These are phyloP conservation scores for Tinea trinotella DNA, from an alignment of 2,888 invertebrate species.

Conservation along the genomic window DNA sequence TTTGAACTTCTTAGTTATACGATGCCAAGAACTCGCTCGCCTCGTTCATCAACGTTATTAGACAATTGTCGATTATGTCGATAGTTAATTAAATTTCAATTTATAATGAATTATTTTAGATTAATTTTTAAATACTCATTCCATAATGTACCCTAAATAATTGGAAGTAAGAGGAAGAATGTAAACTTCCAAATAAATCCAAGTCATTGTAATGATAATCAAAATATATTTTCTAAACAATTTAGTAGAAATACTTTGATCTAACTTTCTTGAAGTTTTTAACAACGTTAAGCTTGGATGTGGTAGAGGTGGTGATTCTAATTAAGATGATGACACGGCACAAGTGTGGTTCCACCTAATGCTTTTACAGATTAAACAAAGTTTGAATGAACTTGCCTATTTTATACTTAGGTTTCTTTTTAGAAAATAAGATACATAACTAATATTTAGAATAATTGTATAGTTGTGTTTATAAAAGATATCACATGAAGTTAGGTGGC, in stretches of 20 bases:
- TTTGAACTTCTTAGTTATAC: slow-evolving; percentile 11
- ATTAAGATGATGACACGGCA: slow-evolving; percentile 11
- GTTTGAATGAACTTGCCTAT: neutral
- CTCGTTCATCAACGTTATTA: neutral
- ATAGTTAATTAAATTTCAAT: neutral
- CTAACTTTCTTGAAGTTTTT: neutral
- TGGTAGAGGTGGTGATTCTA: neutral
- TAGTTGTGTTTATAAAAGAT: too few relatives aligned
- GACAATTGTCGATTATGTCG: neutral
- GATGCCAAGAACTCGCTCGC: neutral
- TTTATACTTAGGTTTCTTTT: neutral
- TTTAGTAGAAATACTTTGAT: neutral
- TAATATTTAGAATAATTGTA: too few relatives aligned
- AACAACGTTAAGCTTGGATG: neutral
- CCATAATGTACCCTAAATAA: neutral
- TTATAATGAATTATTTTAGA: neutral
- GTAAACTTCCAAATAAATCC: too few relatives aligned
- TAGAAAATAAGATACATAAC: too few relatives aligned
- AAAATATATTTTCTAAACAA: neutral
- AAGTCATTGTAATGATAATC: neutral
- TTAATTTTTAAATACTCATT: neutral
- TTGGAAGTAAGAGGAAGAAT: neutral
- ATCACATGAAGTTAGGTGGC: too few relatives aligned
- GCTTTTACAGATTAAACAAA: neutral
- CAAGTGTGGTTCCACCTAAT: neutral